phyloP scores from a whole-genome alignment of 2,113 vertebrate species.

The Pandion haliaetus region DNA sequence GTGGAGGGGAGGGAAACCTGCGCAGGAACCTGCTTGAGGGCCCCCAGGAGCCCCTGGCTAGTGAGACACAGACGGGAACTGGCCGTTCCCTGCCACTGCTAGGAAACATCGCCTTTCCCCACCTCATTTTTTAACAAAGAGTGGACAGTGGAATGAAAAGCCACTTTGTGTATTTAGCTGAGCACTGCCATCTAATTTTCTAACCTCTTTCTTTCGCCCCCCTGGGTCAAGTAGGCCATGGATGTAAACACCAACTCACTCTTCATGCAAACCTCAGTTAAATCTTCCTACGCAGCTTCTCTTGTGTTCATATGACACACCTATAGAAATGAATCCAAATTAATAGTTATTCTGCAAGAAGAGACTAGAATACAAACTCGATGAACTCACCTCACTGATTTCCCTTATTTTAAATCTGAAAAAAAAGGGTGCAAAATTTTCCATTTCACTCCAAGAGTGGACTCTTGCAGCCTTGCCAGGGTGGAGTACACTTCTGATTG shows the following conservation, averaged over 20 bases:
- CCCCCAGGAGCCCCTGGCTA: background rate
- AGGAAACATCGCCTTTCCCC: background rate
- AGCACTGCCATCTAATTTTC: background rate
- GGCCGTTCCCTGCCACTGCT: background rate
- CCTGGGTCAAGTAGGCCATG: background rate
- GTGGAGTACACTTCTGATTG: background rate
- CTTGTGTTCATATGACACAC: background rate
- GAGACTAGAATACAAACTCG: background rate
- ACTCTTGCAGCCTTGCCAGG: background rate
- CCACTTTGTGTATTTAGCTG: background rate
- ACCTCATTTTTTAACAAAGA: background rate
- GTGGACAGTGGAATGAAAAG: background rate
- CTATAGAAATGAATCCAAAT: background rate
- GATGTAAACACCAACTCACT: background rate
- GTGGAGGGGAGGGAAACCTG: background rate
- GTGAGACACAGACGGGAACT: background rate
- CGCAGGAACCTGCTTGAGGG: background rate
- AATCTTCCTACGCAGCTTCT: background rate
- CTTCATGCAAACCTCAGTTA: background rate
- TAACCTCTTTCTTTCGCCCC: background rate
- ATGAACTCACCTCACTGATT: background rate
- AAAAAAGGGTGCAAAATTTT: background rate
- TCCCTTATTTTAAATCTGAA: background rate
- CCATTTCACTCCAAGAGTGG: background rate
- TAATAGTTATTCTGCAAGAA: background rate